These are phyloP conservation scores for Sebastes vulpes DNA, from an alignment of 2,797 vertebrate species.

Conservation along the genomic window DNA sequence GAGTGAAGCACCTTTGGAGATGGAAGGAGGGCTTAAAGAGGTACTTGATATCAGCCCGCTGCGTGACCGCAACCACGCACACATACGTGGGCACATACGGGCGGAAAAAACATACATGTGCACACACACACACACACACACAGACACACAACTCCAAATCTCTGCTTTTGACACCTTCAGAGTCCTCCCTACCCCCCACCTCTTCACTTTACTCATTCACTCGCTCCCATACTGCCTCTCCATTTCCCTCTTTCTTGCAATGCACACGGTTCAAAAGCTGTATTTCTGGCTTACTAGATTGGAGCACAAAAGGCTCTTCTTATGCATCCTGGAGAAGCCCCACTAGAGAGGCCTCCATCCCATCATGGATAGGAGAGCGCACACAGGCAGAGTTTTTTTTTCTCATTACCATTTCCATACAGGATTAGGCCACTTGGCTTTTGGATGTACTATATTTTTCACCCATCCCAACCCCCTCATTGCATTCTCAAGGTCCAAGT, in stretches of 20 bases:
- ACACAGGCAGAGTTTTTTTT: constrained; percentile 70
- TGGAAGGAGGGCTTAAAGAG: constrained; percentile 82
- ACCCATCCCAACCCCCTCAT: constrained; percentile 15
- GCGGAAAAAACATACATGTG: constrained; percentile 9
- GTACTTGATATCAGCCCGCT: constrained; percentile 80
- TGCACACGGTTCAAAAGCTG: constrained; percentile 82
- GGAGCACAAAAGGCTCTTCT: constrained; percentile 84
- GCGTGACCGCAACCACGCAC: constrained; percentile 59
- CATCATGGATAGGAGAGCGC: constrained; percentile 58
- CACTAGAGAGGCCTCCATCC: constrained; percentile 80
- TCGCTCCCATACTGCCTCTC: constrained; percentile 67
- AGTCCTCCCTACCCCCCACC: constrained; percentile 25
- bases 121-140: constrained; percentile 59
- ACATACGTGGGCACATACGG: not conserved
- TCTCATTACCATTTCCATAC: constrained; percentile 88
- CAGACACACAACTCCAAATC: constrained; percentile 59
- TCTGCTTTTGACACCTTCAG: constrained; percentile 71
- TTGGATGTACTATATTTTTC: constrained; percentile 79
- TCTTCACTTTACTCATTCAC: constrained; percentile 75
- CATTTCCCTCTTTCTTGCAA: constrained; percentile 83
- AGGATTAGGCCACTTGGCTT: constrained; percentile 87
- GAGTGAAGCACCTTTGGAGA: constrained; percentile 83
- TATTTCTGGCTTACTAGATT: constrained; percentile 86
- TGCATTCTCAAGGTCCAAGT: constrained; percentile 69
- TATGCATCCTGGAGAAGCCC: constrained; percentile 80